phyloP scores from a whole-genome alignment of 2,888 invertebrate species.

The Drosophila yooni region DNA sequence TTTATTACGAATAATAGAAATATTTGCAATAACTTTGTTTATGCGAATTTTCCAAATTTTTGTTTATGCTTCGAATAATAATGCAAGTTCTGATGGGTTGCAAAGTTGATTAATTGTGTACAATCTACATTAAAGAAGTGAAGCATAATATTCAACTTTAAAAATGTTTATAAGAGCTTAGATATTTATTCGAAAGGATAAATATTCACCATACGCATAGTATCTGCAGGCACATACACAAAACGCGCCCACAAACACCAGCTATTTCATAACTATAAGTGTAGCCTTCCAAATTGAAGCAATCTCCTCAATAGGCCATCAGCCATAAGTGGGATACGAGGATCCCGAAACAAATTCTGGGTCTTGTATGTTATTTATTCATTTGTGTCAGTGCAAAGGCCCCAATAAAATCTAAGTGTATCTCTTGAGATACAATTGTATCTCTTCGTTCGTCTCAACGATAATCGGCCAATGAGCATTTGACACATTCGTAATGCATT shows the following conservation, averaged over 20 bases:
- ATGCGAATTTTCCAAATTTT: conserved; percentile 51
- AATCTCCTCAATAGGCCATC: conserved; percentile 47
- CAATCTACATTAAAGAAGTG: too few relatives aligned
- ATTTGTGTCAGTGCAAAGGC: conserved; percentile 1
- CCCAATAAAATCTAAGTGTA: conserved; percentile 34
- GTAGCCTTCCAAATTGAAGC: conserved; percentile 20
- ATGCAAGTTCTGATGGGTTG: conserved; percentile 11
- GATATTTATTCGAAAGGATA: not conserved
- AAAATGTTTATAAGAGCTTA: not conserved
- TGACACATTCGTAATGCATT: conserved; percentile 64
- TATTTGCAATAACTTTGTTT: conserved; percentile 55
- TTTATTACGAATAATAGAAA: conserved; percentile 61
- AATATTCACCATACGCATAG: not conserved
- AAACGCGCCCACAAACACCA: not conserved
- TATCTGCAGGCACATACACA: not conserved
- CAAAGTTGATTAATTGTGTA: conserved; percentile 6
- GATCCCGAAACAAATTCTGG: conserved; percentile 5
- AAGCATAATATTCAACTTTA: not conserved
- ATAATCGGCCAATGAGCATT: conserved; percentile 51
- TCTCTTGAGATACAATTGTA: conserved; percentile 64
- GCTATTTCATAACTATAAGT: conserved; percentile 3
- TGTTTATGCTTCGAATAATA: conserved; percentile 32
- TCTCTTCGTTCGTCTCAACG: conserved; percentile 12
- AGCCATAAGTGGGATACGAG: conserved; percentile 19
- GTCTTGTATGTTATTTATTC: conserved; percentile 21